Percentiles rank a stretch among this genome's conserved stretches.
These are phyloP conservation scores for Edolisoma coerulescens DNA, from an alignment of 2,113 vertebrate species.

Conservation along the genomic window DNA sequence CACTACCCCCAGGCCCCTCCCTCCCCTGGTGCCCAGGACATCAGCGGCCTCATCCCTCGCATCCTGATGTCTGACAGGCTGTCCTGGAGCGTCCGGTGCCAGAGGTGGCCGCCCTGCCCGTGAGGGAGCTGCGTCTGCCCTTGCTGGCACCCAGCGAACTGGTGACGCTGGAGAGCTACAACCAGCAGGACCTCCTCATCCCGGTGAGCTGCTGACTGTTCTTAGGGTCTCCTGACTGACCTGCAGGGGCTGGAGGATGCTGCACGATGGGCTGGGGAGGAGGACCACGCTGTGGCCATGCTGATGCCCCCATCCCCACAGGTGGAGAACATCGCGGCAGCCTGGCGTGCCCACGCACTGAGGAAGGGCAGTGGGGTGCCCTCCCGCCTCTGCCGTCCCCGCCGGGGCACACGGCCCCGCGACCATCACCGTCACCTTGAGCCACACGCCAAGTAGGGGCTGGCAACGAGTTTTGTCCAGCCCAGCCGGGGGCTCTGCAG, in stretches of 20 bases:
- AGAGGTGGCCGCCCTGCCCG: slow-evolving; percentile 66
- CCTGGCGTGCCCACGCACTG: slow-evolving; percentile 73
- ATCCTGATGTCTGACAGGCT: slow-evolving; percentile 63
- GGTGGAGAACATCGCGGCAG: slow-evolving; percentile 71
- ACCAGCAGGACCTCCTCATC: slow-evolving; percentile 74
- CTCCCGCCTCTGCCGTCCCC: slow-evolving; percentile 30
- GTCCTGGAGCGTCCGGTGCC: slow-evolving; percentile 70
- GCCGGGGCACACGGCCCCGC: neutral
- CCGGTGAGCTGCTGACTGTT: slow-evolving; percentile 60
- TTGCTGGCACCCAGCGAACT: slow-evolving; percentile 75
- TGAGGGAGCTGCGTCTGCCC: slow-evolving; percentile 72
- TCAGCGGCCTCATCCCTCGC: neutral
- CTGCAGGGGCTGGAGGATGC: neutral
- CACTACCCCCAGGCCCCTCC: no score
- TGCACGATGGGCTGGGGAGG: no score
- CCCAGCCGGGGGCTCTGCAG: rapidly evolving
- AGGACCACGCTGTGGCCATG: rapidly evolving
- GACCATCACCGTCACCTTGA: slow-evolving; percentile 55
- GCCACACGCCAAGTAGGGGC: neutral
- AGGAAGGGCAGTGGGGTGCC: slow-evolving; percentile 39
- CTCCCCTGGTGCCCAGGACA: neutral
- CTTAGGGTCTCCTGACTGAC: neutral
- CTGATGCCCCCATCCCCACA: neutral
- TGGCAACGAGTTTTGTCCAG: neutral
- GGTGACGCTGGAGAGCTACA: slow-evolving; percentile 72